These are phyloP conservation scores for Poecilia gillii DNA, from an alignment of 2,797 vertebrate genomes.

Conservation along the genomic window DNA sequence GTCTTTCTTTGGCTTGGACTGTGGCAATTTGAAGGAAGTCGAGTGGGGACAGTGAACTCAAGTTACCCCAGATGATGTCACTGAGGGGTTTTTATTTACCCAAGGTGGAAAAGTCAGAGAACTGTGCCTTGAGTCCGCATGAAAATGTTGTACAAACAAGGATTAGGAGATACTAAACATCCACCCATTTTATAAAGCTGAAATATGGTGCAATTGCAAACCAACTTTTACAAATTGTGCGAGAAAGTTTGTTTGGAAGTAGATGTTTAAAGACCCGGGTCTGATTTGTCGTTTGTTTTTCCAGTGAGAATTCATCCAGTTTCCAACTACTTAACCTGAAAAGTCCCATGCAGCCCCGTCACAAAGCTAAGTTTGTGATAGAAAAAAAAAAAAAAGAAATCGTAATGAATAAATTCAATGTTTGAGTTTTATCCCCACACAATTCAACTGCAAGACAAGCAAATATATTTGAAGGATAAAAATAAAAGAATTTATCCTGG, in stretches of 20 bases:
- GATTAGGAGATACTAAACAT: not conserved
- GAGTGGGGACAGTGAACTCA: conserved; percentile 45
- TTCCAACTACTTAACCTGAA: not conserved
- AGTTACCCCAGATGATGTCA: conserved; percentile 18
- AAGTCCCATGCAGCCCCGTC: not conserved
- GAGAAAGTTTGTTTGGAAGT: not conserved
- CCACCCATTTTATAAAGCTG: not conserved
- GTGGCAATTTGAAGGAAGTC: conserved; percentile 11
- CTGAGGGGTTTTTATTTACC: conserved; percentile 15
- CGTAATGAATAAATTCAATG: not conserved
- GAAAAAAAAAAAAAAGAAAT: not conserved
- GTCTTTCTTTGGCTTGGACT: not conserved
- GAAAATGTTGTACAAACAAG: not conserved
- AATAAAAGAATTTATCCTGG: not conserved
- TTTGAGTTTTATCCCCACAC: not conserved
- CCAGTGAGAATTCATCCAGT: not conserved
- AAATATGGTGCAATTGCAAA: not conserved
- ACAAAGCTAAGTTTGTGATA: not conserved
- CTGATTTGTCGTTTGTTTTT: not conserved
- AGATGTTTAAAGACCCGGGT: not conserved
- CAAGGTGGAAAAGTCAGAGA: not conserved
- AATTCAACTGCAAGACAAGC: not conserved
- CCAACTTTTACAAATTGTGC: not conserved
- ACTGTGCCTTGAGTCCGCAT: not conserved
- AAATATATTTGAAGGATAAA: not conserved